These are phyloP conservation scores for Tangara arthus DNA, from an alignment of 2,797 vertebrate species.

Conservation along the genomic window DNA sequence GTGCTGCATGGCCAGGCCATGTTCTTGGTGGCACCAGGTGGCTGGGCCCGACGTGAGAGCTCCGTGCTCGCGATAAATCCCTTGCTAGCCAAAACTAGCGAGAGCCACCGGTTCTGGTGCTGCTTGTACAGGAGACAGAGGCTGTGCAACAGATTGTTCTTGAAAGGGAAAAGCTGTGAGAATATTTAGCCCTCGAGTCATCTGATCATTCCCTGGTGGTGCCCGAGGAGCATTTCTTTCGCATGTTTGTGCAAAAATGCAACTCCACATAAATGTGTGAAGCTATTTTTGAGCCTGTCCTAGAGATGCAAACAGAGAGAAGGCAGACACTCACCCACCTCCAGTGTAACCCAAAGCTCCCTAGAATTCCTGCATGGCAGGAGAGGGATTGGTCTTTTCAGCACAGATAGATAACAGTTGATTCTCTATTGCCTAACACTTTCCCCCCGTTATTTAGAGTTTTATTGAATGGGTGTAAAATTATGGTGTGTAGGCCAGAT, in stretches of 20 bases:
- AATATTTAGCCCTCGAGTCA: constrained; percentile 38
- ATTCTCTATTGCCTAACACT: neutral
- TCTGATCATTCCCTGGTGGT: constrained; percentile 10
- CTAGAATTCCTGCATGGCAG: neutral
- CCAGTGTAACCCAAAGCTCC: neutral
- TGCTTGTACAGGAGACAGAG: neutral
- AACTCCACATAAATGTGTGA: constrained; percentile 2
- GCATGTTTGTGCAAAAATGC: neutral
- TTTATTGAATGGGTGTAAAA: neutral
- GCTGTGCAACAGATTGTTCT: constrained; percentile 24
- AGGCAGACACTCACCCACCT: neutral
- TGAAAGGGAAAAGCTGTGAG: constrained; percentile 30
- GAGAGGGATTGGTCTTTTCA: neutral
- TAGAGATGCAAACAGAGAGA: neutral
- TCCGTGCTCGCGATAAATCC: neutral
- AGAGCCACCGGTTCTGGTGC: neutral
- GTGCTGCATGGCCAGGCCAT: neutral
- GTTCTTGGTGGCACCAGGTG: neutral
- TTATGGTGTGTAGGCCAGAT: neutral
- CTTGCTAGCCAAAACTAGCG: neutral
- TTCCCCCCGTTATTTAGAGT: accelerated
- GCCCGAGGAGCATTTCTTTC: neutral
- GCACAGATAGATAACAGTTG: neutral
- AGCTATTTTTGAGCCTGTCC: neutral
- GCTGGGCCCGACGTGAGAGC: neutral